Conservation (phyloP, 2,113 vertebrate species). For the Taxidea taxus region DNA sequence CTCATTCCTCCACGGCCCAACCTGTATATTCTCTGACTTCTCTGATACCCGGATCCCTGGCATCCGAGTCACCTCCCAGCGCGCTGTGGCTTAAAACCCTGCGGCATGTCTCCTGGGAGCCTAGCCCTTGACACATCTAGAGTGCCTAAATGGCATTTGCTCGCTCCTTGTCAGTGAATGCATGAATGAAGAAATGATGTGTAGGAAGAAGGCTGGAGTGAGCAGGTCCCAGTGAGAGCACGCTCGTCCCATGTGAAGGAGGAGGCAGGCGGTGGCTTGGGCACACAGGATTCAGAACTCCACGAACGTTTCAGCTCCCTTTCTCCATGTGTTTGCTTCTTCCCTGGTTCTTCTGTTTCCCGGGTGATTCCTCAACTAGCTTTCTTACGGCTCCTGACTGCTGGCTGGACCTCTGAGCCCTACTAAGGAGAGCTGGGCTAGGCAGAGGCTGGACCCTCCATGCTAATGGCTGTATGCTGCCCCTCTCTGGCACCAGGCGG, state of each 20-base stretch:
- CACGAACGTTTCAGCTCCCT: neutral
- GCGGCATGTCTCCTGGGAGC: neutral
- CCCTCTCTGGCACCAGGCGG: neutral
- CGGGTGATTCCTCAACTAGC: neutral
- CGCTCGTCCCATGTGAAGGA: rapidly evolving
- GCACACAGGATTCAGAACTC: neutral
- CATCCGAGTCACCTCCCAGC: neutral
- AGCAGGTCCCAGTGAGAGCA: rapidly evolving
- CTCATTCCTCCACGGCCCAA: neutral
- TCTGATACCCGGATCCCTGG: rapidly evolving
- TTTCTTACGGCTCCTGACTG: neutral
- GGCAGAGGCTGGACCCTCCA: neutral
- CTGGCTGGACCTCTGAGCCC: neutral
- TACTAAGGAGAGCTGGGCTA: neutral
- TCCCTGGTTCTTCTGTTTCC: neutral
- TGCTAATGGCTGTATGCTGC: neutral
- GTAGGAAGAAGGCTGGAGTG: neutral
- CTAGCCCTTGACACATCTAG: neutral
- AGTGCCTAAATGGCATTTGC: neutral
- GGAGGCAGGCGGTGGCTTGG: no score
- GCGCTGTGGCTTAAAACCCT: neutral
- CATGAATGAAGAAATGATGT: neutral
- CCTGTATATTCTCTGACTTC: rapidly evolving
- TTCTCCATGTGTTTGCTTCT: neutral
- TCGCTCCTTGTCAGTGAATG: neutral